Conservation (phyloP, 2,113 vertebrate genomes). For the Halcyon senegalensis region DNA sequence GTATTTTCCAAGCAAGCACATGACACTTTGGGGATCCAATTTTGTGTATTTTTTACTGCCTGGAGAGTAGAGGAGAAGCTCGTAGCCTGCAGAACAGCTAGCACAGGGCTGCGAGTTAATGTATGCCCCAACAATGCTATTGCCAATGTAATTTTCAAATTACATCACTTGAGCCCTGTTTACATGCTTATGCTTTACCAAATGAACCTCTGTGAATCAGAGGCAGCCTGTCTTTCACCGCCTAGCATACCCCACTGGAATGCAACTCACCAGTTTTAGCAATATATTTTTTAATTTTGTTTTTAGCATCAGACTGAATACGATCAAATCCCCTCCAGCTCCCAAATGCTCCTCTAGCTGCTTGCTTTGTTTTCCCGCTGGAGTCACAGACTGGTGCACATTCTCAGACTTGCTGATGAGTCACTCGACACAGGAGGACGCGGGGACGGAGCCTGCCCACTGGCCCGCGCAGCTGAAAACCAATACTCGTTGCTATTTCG, state of each 20-base stretch:
- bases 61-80: neutral
- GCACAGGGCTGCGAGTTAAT: neutral
- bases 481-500: constrained; percentile 75
- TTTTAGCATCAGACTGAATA: constrained; percentile 1
- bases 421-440: constrained; percentile 52
- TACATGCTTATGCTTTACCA: neutral
- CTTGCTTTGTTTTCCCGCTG: neutral
- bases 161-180: neutral
- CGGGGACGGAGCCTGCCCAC: constrained; percentile 53
- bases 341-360: neutral
- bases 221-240: neutral
- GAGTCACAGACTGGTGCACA: neutral
- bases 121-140: accelerated
- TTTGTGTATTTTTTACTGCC: neutral
- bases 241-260: neutral
- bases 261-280: neutral
- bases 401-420: constrained; percentile 69
- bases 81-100: neutral
- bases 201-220: neutral
- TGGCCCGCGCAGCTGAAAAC: constrained; percentile 56
- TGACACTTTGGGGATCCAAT: neutral
- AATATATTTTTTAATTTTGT: neutral
- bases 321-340: neutral
- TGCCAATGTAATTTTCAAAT: neutral
- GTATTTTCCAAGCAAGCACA: neutral